Percentiles rank a stretch among this genome's conserved stretches.
Evolutionary conservation across 2,797 vertebrate species (phyloP).

Genomic region (Esox masquinongy): DNA sequence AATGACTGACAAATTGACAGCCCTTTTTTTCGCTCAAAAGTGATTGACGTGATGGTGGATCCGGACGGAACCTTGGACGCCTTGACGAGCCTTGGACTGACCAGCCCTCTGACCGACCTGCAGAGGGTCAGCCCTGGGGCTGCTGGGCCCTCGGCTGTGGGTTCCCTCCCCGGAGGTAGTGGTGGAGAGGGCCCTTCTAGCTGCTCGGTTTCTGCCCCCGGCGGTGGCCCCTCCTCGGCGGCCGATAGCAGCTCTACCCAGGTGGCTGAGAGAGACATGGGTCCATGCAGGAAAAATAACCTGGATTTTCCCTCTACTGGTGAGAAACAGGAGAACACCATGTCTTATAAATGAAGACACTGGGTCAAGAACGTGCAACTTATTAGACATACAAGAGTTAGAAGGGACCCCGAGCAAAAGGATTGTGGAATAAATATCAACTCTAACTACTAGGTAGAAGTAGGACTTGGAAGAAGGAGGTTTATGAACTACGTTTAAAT

Average conservation of each 20-base stretch:
- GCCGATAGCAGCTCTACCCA: constrained; percentile 55
- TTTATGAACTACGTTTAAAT: background rate
- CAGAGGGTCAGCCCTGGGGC: constrained; percentile 72
- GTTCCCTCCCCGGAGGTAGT: constrained; percentile 34
- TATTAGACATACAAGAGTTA: background rate
- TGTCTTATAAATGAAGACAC: constrained; percentile 41
- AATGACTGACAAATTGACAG: background rate
- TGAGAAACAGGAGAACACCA: constrained; percentile 33
- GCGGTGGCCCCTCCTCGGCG: constrained; percentile 53
- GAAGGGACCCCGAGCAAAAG: background rate
- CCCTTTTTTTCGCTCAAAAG: constrained; percentile 61
- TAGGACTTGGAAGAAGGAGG: background rate
- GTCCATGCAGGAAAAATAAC: constrained; percentile 18
- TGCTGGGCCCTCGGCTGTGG: constrained; percentile 50
- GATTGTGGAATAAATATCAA: background rate
- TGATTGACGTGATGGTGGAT: constrained; percentile 95
- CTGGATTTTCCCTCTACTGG: background rate
- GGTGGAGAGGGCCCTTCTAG: constrained; percentile 17
- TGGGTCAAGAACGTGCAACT: background rate
- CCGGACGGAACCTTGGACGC: constrained; percentile 93
- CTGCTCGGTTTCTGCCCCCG: constrained; percentile 34
- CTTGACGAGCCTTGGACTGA: constrained; percentile 83
- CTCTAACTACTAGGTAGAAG: background rate
- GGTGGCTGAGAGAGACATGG: constrained; percentile 76
- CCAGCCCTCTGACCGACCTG: constrained; percentile 71